phyloP scores from a whole-genome alignment of 2,113 vertebrate genomes.

The Oriolus oriolus region DNA sequence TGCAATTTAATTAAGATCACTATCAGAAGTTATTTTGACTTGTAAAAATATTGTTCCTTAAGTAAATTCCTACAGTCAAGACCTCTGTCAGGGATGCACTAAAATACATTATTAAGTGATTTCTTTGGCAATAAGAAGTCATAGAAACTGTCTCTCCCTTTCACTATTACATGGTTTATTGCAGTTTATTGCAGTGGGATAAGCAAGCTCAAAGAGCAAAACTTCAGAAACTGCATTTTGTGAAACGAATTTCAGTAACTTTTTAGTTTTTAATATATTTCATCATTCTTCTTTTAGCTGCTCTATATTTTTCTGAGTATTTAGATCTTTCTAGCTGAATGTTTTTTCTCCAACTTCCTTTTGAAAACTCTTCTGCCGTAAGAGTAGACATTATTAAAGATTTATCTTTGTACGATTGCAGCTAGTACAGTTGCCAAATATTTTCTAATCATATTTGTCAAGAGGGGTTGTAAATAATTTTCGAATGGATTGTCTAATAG shows the following conservation, averaged over 20 bases:
- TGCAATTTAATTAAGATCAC: not conserved
- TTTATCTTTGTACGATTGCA: not conserved
- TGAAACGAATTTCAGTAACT: not conserved
- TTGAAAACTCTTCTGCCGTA: not conserved
- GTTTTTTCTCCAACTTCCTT: not conserved
- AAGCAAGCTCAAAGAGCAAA: not conserved
- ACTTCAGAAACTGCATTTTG: not conserved
- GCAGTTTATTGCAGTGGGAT: not conserved
- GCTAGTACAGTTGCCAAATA: not conserved
- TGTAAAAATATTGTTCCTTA: not conserved
- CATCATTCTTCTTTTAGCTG: not conserved
- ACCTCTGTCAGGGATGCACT: not conserved
- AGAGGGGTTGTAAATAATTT: constrained; percentile 10
- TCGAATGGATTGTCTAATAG: not conserved
- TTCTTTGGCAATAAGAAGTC: not conserved
- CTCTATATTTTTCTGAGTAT: not conserved
- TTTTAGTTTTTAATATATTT: not conserved
- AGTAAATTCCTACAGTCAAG: not conserved
- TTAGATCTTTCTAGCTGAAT: not conserved
- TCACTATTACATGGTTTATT: not conserved
- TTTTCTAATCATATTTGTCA: constrained; percentile 25
- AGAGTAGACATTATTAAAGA: not conserved
- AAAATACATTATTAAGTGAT: not conserved
- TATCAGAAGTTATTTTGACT: not conserved
- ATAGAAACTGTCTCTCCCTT: not conserved